A percentile compares a stretch with the other conserved stretches of the same genome.
These are phyloP conservation scores for Chloroclysta siterata DNA, from an alignment of 2,888 invertebrate species.

Conservation along the genomic window DNA sequence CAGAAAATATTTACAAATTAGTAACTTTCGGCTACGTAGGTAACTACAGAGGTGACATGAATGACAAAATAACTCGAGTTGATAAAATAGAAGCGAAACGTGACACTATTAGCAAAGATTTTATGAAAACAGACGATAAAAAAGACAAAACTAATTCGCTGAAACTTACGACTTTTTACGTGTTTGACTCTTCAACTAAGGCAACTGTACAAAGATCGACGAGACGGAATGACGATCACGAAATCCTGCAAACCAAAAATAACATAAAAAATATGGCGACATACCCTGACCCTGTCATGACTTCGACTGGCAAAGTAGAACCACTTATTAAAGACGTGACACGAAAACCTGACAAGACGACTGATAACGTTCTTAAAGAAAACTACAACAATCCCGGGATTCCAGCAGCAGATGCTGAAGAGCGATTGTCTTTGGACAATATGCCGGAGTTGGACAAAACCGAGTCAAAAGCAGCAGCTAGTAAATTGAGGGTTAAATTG, in stretches of 20 bases:
- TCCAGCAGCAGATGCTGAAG: conserved; percentile 59
- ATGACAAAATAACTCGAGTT: conserved; percentile 38
- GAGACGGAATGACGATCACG: conserved; percentile 68
- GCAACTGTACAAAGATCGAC: conserved; percentile 74
- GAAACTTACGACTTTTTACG: conserved; percentile 75
- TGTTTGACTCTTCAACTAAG: conserved; percentile 74
- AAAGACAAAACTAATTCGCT: conserved; percentile 47
- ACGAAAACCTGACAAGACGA: conserved; percentile 35
- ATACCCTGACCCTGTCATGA: conserved; percentile 22
- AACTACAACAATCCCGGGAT: conserved; percentile 54
- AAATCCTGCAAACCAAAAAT: conserved; percentile 49
- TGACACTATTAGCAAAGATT: conserved; percentile 69
- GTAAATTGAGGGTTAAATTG: conserved; percentile 48
- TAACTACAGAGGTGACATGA: conserved; percentile 67
- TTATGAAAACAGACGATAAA: conserved; percentile 50
- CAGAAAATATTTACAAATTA: conserved; percentile 74
- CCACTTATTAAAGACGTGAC: conserved; percentile 29
- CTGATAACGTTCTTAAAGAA: conserved; percentile 47
- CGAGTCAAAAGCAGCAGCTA: conserved; percentile 50
- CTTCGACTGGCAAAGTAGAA: conserved; percentile 13
- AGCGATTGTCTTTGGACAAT: conserved; percentile 66
- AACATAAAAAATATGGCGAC: conserved; percentile 45
- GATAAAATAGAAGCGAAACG: conserved; percentile 43
- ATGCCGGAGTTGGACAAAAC: conserved; percentile 58
- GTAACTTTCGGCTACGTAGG: conserved; percentile 81